Base-by-base conservation (phyloP, 2,888 invertebrate species). In the Lithophane leautieri region DNA sequence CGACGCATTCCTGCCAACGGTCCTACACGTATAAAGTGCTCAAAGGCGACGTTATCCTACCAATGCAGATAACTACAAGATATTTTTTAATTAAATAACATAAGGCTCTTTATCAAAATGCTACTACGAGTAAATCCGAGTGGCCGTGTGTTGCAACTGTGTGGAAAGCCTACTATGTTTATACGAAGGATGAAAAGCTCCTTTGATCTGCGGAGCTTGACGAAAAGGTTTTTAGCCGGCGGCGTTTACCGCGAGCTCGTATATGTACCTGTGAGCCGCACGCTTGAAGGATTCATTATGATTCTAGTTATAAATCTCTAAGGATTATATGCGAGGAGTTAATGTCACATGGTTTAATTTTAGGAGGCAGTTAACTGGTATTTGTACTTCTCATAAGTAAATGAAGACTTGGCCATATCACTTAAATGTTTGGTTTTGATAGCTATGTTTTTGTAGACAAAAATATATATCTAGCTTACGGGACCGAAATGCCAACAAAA, bases 121-220 rank as follows among this genome's bases (percentile, higher is more conserved):
- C 71, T 78, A 78, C 83, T 77, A 78, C 73, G 73, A 70, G 66
- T 86, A 82, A 86, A 83, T 78, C 77, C 25, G 56, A 79, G 75
- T 72, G 70, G 70, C 40, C 70, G 66, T 79, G 70, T 73, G 79
- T 71, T 80, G 71, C 69, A 73, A 73, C 65, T 83, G 75, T 62
- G 61, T 78, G 70, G 61, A 65, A 66, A 77, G 78, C 66, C 54
- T 71, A 70, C 78, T 72, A 78, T 86, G 78, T 83, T 83, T 87
- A 82, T 86, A 86, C 78, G 82, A 86, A 85, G 86, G 85, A 87
- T 88, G 86, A 84, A 84, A 89, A 89, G 87, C 79, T 80, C 82
- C 89, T 92, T 92, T 92, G 91, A 91, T 89, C 89, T 88, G 84
- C 85, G 86, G 81, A 88, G 86, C 84, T 89, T 86, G 87, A 88